These are phyloP conservation scores for Drosophila greeni DNA, from an alignment of 2,888 invertebrate species.

Conservation along the genomic window DNA sequence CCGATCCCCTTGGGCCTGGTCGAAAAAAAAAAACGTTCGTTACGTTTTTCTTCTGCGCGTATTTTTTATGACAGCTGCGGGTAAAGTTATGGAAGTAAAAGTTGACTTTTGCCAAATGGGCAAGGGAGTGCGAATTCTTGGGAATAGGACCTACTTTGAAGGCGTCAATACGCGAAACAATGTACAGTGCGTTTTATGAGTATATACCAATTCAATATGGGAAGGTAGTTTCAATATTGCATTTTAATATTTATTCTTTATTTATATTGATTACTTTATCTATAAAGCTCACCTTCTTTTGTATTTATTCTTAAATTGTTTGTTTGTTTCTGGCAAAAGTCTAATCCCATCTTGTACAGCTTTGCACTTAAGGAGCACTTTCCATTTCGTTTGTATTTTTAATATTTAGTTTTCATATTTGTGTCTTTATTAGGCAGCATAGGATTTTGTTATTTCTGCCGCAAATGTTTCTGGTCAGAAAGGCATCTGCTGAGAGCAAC, in stretches of 20 bases:
- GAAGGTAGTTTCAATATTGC: too few species aligned
- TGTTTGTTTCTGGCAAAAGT: neutral
- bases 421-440: conserved; percentile 1
- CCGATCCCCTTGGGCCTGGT: conserved; percentile 29
- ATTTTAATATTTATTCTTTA: too few species aligned
- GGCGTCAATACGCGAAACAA: conserved; percentile 7
- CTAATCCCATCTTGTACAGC: neutral
- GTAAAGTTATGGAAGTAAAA: conserved; percentile 56
- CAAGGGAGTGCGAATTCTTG: conserved; percentile 19
- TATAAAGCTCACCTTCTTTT: neutral
- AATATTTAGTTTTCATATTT: neutral
- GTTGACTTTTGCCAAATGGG: conserved; percentile 43
- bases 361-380: neutral
- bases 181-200: neutral
- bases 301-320: neutral
- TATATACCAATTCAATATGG: too few species aligned
- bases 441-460: neutral
- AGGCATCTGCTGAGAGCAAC: conserved; percentile 13
- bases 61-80: conserved; percentile 63
- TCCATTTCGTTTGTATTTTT: neutral
- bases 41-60: conserved; percentile 25
- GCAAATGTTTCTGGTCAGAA: conserved; percentile 28
- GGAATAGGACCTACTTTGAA: neutral
- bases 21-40: conserved; percentile 12
- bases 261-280: too few species aligned